Conservation (phyloP, 2,797 vertebrate genomes). For the Hapalemur alaotrensis region DNA sequence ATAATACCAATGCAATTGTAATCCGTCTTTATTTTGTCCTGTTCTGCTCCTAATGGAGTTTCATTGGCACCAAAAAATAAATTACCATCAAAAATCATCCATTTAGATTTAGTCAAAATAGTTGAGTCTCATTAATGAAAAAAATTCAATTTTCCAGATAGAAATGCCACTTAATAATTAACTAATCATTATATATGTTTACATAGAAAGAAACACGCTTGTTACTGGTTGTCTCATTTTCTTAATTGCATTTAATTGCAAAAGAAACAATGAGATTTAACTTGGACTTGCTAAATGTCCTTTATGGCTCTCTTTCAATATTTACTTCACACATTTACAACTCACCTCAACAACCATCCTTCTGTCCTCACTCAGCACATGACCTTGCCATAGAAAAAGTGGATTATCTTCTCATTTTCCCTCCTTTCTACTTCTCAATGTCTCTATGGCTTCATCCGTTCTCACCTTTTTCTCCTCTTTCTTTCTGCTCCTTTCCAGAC, state of each 20-base stretch:
- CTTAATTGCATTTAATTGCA: not conserved
- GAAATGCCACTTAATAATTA: slow-evolving; percentile 15
- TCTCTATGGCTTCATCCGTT: not conserved
- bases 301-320: not conserved
- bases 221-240: not conserved
- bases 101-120: slow-evolving; percentile 24
- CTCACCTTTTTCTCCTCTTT: slow-evolving; percentile 16
- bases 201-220: not conserved
- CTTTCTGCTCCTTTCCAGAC: not conserved
- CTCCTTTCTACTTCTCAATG: not conserved
- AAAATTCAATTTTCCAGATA: not conserved
- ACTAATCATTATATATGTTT: not conserved
- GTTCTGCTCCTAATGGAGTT: not conserved
- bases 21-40: not conserved
- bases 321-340: not conserved
- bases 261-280: not conserved
- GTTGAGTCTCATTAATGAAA: slow-evolving; percentile 13
- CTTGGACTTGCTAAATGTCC: not conserved
- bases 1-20: not conserved
- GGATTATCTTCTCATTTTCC: not conserved
- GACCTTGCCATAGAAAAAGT: not conserved
- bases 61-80: not conserved
- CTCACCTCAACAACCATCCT: not conserved
- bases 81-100: slow-evolving; percentile 3
- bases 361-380: not conserved